These are phyloP conservation scores for Drosophila kohkoa DNA, from an alignment of 1,140 invertebrate species.

Conservation along the genomic window DNA sequence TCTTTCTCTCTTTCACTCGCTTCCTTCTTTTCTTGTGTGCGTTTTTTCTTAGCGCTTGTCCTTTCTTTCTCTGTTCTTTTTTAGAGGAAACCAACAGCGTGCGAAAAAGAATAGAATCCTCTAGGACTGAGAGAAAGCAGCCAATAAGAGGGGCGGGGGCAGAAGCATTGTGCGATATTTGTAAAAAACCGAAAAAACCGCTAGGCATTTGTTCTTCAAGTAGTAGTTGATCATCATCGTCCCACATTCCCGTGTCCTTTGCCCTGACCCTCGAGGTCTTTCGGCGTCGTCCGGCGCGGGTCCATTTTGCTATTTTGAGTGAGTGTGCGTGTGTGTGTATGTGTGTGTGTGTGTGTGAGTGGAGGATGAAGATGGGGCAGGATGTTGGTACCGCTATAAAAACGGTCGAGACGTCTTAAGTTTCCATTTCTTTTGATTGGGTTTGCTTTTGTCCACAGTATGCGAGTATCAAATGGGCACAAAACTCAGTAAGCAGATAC, in stretches of 20 bases:
- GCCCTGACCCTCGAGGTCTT: neutral
- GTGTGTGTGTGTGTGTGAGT: neutral
- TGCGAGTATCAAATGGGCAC: conserved; percentile 29
- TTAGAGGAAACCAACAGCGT: conserved; percentile 41
- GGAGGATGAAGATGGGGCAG: conserved; percentile 52
- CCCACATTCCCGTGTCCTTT: conserved; percentile 46
- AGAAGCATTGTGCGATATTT: conserved; percentile 8
- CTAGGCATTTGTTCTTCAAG: conserved; percentile 68
- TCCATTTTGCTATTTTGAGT: conserved; percentile 54
- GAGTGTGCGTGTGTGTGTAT: neutral
- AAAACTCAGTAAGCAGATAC: conserved; percentile 60
- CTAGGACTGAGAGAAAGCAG: conserved; percentile 3
- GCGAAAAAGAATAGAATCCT: conserved; percentile 51
- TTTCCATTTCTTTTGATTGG: conserved; percentile 56
- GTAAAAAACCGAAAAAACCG: conserved; percentile 53
- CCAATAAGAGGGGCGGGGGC: neutral
- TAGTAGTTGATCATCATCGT: conserved; percentile 67
- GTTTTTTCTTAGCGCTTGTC: conserved; percentile 14
- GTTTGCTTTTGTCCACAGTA: conserved; percentile 39
- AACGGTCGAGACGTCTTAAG: conserved; percentile 74
- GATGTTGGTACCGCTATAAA: conserved; percentile 79
- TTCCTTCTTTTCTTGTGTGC: conserved; percentile 22
- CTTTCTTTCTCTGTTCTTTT: conserved; percentile 28
- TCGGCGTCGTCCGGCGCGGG: conserved; percentile 50
- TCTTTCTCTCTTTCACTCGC: conserved; percentile 17